These are phyloP conservation scores for Elaphurus davidianus DNA, from an alignment of 2,113 vertebrate genomes.

Conservation along the genomic window DNA sequence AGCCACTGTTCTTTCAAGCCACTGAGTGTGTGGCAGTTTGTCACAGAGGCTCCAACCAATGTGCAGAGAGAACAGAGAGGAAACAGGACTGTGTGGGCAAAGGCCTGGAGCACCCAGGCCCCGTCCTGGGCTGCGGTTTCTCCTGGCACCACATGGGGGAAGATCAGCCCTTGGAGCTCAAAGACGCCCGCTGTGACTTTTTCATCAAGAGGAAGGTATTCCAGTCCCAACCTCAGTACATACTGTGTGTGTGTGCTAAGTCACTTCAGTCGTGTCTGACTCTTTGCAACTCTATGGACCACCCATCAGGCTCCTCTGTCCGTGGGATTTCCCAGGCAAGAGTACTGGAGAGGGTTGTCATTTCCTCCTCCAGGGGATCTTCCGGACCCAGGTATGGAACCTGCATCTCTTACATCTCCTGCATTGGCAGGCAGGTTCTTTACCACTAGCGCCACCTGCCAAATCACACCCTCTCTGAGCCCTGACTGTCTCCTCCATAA, in stretches of 20 bases:
- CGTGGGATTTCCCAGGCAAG: not conserved
- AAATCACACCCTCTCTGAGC: not conserved
- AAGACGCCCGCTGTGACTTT: too few species aligned
- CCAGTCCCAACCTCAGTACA: too few species aligned
- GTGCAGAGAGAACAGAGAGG: not conserved
- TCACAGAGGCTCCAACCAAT: not conserved
- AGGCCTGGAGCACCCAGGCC: not conserved
- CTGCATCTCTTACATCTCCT: not conserved
- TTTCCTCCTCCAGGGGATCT: not conserved
- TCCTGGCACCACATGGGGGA: fast-evolving
- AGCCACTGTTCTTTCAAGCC: not conserved
- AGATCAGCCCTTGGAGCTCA: not conserved
- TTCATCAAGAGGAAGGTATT: not conserved
- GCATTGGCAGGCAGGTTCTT: not conserved
- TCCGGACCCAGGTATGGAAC: not conserved
- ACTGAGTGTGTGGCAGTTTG: too few species aligned
- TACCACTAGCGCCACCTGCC: not conserved
- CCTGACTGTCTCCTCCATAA: too few species aligned
- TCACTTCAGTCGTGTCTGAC: fast-evolving
- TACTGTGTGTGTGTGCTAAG: not conserved
- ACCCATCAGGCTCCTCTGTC: not conserved
- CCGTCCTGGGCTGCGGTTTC: not conserved
- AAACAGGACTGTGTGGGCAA: fast-evolving
- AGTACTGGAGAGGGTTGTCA: not conserved
- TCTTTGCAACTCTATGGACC: not conserved